Evolutionary conservation across 2,797 vertebrate species (phyloP).

Genomic region (Anisognathus igniventris): DNA sequence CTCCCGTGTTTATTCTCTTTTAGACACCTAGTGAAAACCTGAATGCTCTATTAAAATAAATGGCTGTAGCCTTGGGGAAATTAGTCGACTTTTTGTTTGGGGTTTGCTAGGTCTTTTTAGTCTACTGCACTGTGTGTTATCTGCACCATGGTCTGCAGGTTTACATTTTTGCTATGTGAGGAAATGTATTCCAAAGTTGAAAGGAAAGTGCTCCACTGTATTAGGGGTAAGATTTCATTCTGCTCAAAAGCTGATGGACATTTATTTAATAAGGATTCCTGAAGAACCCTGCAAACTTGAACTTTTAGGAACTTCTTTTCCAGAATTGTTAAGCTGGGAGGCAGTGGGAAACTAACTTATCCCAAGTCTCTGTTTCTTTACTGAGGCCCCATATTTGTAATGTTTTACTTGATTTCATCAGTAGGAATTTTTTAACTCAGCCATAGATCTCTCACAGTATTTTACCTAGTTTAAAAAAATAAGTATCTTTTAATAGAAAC

Average conservation of each 20-base stretch:
- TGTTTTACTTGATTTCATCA: background rate
- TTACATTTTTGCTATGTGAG: background rate
- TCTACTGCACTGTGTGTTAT: background rate
- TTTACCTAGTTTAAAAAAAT: background rate
- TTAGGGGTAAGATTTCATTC: background rate
- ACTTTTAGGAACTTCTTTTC: background rate
- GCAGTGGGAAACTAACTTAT: accelerated
- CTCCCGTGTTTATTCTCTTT: background rate
- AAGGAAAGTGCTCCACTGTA: background rate
- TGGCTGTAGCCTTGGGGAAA: background rate
- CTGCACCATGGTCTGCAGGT: background rate
- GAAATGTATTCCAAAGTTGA: background rate
- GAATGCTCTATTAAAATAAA: background rate
- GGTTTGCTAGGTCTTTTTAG: background rate
- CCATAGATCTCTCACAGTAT: background rate
- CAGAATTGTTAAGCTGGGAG: background rate
- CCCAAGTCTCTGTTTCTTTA: background rate
- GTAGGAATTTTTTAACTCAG: background rate
- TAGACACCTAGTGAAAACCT: background rate
- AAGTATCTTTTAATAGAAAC: background rate
- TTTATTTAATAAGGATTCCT: background rate
- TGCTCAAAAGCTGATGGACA: background rate
- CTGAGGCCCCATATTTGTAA: background rate
- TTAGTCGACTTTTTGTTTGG: background rate
- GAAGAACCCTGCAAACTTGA: background rate